Base-by-base conservation (phyloP, 2,113 vertebrate genomes). In the Corythornis madagascariensis region DNA sequence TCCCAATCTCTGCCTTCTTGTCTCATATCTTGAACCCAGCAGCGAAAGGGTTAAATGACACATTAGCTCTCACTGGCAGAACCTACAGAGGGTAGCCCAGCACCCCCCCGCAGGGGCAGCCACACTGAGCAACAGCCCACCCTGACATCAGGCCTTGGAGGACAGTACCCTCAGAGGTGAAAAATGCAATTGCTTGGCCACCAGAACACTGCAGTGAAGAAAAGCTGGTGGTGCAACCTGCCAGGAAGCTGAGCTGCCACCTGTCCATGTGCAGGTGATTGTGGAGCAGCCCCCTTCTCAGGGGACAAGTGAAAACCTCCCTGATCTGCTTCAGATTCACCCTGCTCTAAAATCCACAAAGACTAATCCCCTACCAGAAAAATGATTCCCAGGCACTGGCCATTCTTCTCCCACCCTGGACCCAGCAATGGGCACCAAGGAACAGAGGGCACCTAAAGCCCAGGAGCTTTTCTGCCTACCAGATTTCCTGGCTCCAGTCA, bases 91-190 rank as follows among this genome's bases (percentile, higher is more conserved):
- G 40, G 3, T 0, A 31, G 80, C 38, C n/a, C 24, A 57, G 47
- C 59, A 24, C 29, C 25, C 47, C 20, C 12, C 1, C 25, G 38
- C 67, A 74, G 67, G 42, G 52, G 11, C 28, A 10, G n/a, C 26
- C 31, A 29, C n/a, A 19, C 29, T 8, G 31, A 72, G 38, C 70
- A 48, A 33, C 18, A 7, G 3, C 29, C 4, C 1, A 25, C n/a
- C 5, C 12, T 3, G 17, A 3, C 48, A 28, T 0, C 5, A 0
- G 26, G 43, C 12, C 65, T 57, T 0, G 1, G 19, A 15, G 60
- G 31, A 50, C 0, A 0, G 72, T 56, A 53, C 8, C 73, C 33
- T 42, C 29, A 3, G 20, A 26, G 33, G 22, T 63, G 19, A 35
- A 29, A 42, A 66, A 66, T 4, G 33, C 47, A 53, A 4, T n/a